Conservation (phyloP, 2,888 invertebrate species). For the Volucella zonaria region DNA sequence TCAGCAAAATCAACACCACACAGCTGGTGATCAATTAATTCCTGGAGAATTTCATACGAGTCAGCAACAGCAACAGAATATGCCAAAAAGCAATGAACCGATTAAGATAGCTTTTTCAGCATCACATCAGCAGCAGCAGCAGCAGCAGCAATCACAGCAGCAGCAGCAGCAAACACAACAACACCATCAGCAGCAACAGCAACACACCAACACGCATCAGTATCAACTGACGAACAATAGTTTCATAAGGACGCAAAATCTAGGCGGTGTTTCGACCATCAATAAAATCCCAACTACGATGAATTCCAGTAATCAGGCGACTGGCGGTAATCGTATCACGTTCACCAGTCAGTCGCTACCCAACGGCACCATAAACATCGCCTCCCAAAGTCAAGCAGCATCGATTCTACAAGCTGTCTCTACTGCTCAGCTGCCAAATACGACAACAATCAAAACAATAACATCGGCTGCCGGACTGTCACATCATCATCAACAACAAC, state of each 20-base stretch:
- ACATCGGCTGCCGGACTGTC: conserved; percentile 78
- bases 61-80: conserved; percentile 72
- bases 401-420: conserved; percentile 83
- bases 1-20: conserved; percentile 2
- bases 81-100: conserved; percentile 84
- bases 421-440: conserved; percentile 83
- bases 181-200: conserved; percentile 67
- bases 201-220: conserved; percentile 59
- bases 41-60: conserved; percentile 74
- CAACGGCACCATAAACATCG: conserved; percentile 88
- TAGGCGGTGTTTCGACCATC: conserved; percentile 82
- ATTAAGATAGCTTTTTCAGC: conserved; percentile 84
- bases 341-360: conserved; percentile 87
- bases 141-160: conserved; percentile 84
- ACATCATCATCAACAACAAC: conserved; percentile 79
- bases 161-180: conserved; percentile 83
- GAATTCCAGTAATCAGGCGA: conserved; percentile 81
- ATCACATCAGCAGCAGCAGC: conserved; percentile 85
- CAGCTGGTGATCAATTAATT: conserved; percentile 67
- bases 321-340: conserved; percentile 84
- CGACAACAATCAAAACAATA: conserved; percentile 82
- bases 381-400: conserved; percentile 79
- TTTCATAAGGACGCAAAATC: conserved; percentile 75
- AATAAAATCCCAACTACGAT: conserved; percentile 75
- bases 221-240: conserved; percentile 74